These are phyloP conservation scores for Lophochroa leadbeateri DNA, from an alignment of 2,113 vertebrate species.

Conservation along the genomic window DNA sequence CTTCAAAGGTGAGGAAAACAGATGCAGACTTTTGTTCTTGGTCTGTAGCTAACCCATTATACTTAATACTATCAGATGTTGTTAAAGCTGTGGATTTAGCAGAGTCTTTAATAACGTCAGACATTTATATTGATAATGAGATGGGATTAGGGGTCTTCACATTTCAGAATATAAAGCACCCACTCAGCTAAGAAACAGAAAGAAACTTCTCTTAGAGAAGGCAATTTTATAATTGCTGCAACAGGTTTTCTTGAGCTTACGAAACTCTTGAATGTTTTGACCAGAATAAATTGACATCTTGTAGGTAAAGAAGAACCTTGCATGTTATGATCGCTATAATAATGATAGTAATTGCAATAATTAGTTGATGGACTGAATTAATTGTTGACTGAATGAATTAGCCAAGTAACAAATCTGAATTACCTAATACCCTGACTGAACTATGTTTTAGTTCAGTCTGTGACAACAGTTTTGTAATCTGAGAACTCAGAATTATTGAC, in stretches of 20 bases:
- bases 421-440: neutral
- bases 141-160: neutral
- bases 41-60: neutral
- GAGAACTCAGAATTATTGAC: neutral
- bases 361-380: neutral
- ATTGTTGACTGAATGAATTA: neutral
- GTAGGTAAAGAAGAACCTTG: neutral
- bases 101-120: neutral
- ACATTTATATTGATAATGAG: conserved; percentile 1
- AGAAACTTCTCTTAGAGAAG: neutral
- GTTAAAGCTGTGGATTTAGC: neutral
- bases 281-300: neutral
- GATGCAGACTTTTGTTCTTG: neutral
- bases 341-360: neutral
- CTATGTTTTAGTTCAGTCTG: neutral
- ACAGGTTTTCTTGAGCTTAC: neutral
- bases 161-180: neutral
- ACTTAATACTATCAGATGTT: neutral
- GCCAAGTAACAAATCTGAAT: neutral
- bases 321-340: neutral
- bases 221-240: neutral
- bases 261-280: neutral
- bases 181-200: neutral
- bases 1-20: neutral
- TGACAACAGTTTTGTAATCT: neutral